Evolutionary conservation across 2,797 vertebrate genomes (phyloP).

Genomic region (Neopelma chrysocephalum): DNA sequence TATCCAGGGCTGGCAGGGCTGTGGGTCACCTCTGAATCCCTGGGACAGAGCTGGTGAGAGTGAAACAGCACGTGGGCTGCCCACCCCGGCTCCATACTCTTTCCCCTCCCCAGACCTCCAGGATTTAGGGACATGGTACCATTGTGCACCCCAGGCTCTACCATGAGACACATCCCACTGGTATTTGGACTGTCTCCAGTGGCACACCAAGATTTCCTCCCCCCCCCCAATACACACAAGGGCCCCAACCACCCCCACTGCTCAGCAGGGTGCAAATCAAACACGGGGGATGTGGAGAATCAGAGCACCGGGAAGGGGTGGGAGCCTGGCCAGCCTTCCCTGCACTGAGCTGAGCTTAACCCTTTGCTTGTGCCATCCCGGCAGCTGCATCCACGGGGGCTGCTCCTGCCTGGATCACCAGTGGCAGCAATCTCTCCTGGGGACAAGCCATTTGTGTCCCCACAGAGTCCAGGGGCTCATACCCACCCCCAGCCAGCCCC

Average conservation of each 20-base stretch:
- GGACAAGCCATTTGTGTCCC: neutral
- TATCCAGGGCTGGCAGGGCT: neutral
- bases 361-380: neutral
- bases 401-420: neutral
- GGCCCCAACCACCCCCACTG: neutral
- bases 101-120: no score
- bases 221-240: neutral
- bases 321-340: neutral
- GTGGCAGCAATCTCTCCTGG: no score
- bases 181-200: fast-evolving
- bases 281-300: neutral
- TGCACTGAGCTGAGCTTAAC: neutral
- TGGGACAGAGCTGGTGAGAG: neutral
- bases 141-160: neutral
- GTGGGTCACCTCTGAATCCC: neutral
- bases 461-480: neutral
- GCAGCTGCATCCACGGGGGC: neutral
- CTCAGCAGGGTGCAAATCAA: conserved; percentile 46
- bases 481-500: neutral
- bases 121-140: neutral
- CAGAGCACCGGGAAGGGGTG: neutral
- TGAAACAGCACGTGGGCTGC: neutral
- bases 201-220: neutral
- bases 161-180: fast-evolving
- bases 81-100: neutral